These are phyloP conservation scores for Epinephelus lanceolatus DNA, from an alignment of 2,113 vertebrate species.

Conservation along the genomic window DNA sequence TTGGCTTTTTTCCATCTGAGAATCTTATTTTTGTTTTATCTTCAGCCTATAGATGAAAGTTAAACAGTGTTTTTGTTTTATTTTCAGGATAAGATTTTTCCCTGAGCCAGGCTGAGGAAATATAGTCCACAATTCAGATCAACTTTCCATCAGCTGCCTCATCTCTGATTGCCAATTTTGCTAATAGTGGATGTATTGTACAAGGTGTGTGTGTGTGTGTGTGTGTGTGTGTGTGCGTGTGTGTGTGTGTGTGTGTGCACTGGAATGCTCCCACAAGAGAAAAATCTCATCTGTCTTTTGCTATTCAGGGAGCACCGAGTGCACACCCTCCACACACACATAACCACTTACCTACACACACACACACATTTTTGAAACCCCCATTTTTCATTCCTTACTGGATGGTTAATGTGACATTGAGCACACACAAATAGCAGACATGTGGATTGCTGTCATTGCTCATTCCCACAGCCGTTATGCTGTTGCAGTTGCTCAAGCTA, in stretches of 20 bases:
- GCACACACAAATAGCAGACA: conserved; percentile 34
- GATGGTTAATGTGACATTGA: conserved; percentile 57
- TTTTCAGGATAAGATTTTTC: neutral
- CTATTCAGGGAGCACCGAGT: conserved; percentile 50
- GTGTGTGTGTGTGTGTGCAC: neutral
- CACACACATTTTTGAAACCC: neutral
- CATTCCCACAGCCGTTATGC: conserved; percentile 35
- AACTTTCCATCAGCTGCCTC: conserved; percentile 31
- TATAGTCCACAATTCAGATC: conserved; percentile 12
- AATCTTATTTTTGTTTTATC: conserved; percentile 34
- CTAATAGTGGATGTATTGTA: neutral
- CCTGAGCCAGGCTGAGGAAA: neutral
- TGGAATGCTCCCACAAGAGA: conserved; percentile 11
- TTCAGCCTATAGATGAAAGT: neutral
- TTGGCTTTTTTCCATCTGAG: neutral
- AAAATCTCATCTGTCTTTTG: conserved; percentile 50
- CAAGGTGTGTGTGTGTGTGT: neutral
- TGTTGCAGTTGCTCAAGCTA: conserved; percentile 38
- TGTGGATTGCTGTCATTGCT: conserved; percentile 64
- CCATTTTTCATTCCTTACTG: conserved; percentile 45
- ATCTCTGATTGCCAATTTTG: conserved; percentile 27
- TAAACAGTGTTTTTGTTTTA: neutral
- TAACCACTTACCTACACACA: conserved; percentile 1
- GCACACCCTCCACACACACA: conserved; percentile 1
- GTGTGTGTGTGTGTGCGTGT: neutral